phyloP scores from a whole-genome alignment of 1,140 invertebrate genomes.

The Zaprionus ornatus region DNA sequence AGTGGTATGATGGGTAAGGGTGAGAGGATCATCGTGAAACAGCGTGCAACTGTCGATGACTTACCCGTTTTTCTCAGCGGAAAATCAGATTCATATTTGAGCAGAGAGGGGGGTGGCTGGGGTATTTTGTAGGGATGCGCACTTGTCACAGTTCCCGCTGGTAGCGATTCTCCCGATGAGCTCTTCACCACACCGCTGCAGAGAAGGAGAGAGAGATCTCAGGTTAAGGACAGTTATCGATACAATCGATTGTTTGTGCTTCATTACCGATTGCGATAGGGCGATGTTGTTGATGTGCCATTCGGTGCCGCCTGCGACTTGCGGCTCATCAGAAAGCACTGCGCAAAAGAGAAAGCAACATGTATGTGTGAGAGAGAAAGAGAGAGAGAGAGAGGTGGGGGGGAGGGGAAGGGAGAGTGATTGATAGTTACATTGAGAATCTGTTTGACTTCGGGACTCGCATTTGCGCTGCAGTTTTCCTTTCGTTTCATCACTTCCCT shows the following conservation, averaged over 20 bases:
- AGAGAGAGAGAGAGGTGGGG: not conserved
- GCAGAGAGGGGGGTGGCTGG: conserved; percentile 84
- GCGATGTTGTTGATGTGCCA: conserved; percentile 87
- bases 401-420: not conserved
- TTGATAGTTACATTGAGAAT: conserved; percentile 90
- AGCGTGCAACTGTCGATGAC: conserved; percentile 23
- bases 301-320: conserved; percentile 91
- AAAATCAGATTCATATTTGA: conserved; percentile 93
- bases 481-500: conserved; percentile 88
- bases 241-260: conserved; percentile 38
- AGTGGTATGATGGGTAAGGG: not conserved
- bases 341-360: conserved; percentile 72
- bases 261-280: conserved; percentile 92
- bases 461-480: conserved; percentile 97
- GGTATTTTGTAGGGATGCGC: conserved; percentile 89
- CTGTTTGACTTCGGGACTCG: conserved; percentile 97
- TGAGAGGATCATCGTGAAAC: not conserved
- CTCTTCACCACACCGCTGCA: conserved; percentile 86
- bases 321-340: conserved; percentile 95
- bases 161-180: conserved; percentile 86
- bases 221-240: not conserved
- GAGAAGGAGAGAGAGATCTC: not conserved
- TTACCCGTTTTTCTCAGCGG: conserved; percentile 97
- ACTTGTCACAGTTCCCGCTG: conserved; percentile 85
- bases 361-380: not conserved